Percentiles rank a stretch among this genome's conserved stretches.
These are phyloP conservation scores for Anguilla japonica DNA, from an alignment of 2,113 vertebrate genomes.

Conservation along the genomic window DNA sequence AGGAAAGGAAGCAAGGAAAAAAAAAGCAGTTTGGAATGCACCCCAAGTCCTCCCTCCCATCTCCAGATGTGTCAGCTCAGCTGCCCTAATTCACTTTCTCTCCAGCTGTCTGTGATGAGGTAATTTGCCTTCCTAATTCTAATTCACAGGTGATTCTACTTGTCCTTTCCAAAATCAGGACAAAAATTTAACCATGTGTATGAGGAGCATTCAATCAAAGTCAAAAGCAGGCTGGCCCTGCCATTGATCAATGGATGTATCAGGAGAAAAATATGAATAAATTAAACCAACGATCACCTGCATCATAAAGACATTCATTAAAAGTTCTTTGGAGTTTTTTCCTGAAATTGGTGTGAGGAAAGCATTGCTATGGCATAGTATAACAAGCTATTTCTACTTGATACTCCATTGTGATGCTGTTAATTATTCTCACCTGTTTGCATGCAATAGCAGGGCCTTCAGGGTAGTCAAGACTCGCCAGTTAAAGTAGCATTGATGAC, in stretches of 20 bases:
- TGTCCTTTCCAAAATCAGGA: background rate
- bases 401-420: too few species aligned
- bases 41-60: background rate
- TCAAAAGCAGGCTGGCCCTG: background rate
- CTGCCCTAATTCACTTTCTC: background rate
- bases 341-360: background rate
- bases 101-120: constrained; percentile 15
- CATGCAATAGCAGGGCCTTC: background rate
- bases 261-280: background rate
- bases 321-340: too few species aligned
- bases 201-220: background rate
- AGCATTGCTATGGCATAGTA: background rate
- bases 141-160: constrained; percentile 12
- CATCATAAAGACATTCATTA: too few species aligned
- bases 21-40: too few species aligned
- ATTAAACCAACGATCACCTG: background rate
- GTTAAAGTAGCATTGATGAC: background rate
- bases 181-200: background rate
- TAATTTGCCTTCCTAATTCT: constrained; percentile 6
- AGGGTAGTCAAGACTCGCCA: background rate
- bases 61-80: background rate
- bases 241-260: background rate
- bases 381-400: background rate
- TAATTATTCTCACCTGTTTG: background rate
- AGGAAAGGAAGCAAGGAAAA: too few species aligned